Conservation (phyloP, 2,113 vertebrate genomes). For the Rhinopomastus cyanomelas region DNA sequence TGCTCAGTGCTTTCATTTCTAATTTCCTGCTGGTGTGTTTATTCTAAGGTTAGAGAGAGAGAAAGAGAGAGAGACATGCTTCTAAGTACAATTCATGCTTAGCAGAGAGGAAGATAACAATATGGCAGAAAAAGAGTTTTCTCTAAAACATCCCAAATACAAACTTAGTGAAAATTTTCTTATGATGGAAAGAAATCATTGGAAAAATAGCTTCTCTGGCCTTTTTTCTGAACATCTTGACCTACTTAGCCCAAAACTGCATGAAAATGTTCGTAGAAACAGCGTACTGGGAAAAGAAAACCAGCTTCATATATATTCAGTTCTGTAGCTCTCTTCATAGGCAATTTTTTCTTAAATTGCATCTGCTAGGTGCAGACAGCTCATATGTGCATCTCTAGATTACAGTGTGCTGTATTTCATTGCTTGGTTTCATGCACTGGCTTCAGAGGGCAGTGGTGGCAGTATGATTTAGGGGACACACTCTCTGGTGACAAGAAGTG, state of each 20-base stretch:
- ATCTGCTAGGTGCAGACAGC: neutral
- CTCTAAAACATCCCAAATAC: neutral
- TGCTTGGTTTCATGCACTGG: neutral
- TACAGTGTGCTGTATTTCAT: neutral
- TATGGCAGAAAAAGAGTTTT: neutral
- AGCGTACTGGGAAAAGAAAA: neutral
- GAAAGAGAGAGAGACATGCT: neutral
- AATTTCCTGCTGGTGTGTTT: neutral
- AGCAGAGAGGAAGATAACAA: neutral
- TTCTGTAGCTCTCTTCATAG: neutral
- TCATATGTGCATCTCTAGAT: neutral
- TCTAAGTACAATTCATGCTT: neutral
- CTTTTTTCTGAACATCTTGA: constrained; percentile 7
- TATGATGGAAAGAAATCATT: neutral
- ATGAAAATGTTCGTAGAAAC: neutral
- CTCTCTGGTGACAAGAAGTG: neutral
- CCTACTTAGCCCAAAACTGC: neutral
- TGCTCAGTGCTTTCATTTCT: neutral
- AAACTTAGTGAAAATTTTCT: neutral
- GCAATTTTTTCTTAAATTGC: constrained; percentile 7
- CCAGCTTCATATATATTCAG: neutral
- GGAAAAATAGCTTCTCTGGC: neutral
- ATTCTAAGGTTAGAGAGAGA: neutral
- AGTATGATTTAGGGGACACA: neutral
- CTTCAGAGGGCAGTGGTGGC: neutral